Percentiles rank a stretch among this genome's conserved stretches.
phyloP scores from a whole-genome alignment of 2,797 vertebrate genomes.

The Botia almorhae region DNA sequence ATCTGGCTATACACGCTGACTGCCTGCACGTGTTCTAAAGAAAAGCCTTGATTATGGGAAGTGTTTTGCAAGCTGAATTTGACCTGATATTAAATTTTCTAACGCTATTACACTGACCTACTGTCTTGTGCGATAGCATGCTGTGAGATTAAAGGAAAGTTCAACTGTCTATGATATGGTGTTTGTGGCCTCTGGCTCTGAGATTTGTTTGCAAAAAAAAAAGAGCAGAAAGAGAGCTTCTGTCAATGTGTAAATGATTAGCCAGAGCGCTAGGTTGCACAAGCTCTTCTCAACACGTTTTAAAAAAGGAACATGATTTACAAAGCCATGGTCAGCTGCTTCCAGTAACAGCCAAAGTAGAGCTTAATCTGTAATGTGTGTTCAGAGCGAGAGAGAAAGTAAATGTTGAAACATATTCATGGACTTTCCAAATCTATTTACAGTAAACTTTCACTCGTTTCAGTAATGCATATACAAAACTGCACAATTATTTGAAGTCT shows the following conservation, averaged over 20 bases:
- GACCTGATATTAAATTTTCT: slow-evolving; percentile 11
- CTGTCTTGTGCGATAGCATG: background rate
- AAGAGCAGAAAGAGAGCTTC: background rate
- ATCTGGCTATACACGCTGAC: background rate
- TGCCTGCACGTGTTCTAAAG: slow-evolving; percentile 11
- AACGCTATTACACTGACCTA: background rate
- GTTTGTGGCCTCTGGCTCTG: background rate
- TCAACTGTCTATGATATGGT: slow-evolving; percentile 17
- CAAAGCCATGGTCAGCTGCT: slow-evolving; percentile 22
- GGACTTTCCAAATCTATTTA: slow-evolving; percentile 32
- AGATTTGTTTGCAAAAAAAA: background rate
- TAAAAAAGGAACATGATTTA: slow-evolving; percentile 4
- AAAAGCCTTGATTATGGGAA: background rate
- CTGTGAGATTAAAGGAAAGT: background rate
- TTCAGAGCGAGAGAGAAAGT: slow-evolving; percentile 3
- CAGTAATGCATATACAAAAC: background rate
- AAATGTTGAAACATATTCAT: slow-evolving; percentile 29
- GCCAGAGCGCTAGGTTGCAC: slow-evolving; percentile 18
- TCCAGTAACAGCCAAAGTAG: slow-evolving; percentile 3
- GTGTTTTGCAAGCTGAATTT: background rate
- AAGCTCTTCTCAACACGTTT: slow-evolving; percentile 21
- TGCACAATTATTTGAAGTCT: slow-evolving; percentile 7
- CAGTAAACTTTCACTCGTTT: slow-evolving; percentile 27
- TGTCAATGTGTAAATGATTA: background rate
- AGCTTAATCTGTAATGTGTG: slow-evolving; percentile 5